phyloP scores from a whole-genome alignment of 2,888 invertebrate species.

The Unio pictorum region DNA sequence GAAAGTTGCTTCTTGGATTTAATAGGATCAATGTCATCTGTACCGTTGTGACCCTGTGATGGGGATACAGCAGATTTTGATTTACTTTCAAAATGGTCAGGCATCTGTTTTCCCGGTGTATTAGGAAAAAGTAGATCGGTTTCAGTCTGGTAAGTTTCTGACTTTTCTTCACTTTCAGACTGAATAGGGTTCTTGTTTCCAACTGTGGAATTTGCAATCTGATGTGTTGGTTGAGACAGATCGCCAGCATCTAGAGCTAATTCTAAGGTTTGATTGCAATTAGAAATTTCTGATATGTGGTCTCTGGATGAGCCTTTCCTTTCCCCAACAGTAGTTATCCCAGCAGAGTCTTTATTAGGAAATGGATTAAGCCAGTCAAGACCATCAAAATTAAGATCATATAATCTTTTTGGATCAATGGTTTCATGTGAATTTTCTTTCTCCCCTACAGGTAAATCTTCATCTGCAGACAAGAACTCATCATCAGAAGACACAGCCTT shows the following conservation, averaged over 20 bases:
- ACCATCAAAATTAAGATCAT: slow-evolving; percentile 38
- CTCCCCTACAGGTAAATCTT: too few species aligned
- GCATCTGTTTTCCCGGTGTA: neutral
- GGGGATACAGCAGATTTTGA: slow-evolving; percentile 15
- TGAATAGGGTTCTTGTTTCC: neutral
- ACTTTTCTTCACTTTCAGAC: too few species aligned
- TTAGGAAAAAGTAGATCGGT: too few species aligned
- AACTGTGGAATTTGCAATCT: slow-evolving; percentile 5
- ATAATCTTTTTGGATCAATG: slow-evolving; percentile 24
- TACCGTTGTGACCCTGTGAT: neutral
- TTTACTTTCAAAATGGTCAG: slow-evolving; percentile 7
- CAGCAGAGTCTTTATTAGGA: too few species aligned
- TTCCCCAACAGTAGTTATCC: too few species aligned
- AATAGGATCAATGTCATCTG: slow-evolving; percentile 6
- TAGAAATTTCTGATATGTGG: too few species aligned
- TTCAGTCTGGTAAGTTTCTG: too few species aligned
- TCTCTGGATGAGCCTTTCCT: too few species aligned
- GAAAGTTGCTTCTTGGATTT: slow-evolving; percentile 3
- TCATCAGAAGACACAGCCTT: too few species aligned
- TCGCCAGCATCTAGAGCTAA: slow-evolving; percentile 3
- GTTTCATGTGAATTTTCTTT: slow-evolving; percentile 11
- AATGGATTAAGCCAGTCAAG: slow-evolving; percentile 36
- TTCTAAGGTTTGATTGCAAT: too few species aligned
- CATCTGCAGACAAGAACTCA: too few species aligned
- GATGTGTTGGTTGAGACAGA: slow-evolving; percentile 7